A percentile compares a stretch with the other conserved stretches of the same genome.
Evolutionary conservation across 2,797 vertebrate genomes (phyloP).

Genomic region (Rhinatrema bivittatum): DNA sequence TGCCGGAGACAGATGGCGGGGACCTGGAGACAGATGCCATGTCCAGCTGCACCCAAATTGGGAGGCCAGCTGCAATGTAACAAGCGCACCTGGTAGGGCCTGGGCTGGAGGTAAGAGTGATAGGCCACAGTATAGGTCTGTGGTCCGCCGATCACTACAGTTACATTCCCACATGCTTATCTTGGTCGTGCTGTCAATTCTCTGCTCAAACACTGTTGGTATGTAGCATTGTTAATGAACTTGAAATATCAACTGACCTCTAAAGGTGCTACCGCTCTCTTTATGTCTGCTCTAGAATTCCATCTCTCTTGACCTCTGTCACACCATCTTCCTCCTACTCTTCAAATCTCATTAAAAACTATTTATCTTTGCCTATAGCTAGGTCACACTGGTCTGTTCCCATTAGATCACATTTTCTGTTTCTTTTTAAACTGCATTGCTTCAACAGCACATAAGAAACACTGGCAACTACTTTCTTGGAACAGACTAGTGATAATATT

Average conservation of each 20-base stretch:
- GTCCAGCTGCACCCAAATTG: too few species aligned
- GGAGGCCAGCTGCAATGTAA: too few species aligned
- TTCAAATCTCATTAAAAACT: slow-evolving; percentile 12
- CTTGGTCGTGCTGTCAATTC: too few species aligned
- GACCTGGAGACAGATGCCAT: too few species aligned
- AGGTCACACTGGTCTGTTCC: slow-evolving; percentile 11
- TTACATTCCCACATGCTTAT: too few species aligned
- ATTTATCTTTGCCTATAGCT: slow-evolving; percentile 9
- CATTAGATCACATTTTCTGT: too few species aligned
- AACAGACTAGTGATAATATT: background rate
- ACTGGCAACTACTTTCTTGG: background rate
- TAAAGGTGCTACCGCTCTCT: background rate
- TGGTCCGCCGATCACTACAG: too few species aligned
- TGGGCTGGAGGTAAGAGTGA: too few species aligned
- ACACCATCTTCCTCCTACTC: background rate
- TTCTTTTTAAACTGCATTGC: background rate
- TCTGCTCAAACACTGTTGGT: background rate
- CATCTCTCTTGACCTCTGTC: background rate
- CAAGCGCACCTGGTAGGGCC: too few species aligned
- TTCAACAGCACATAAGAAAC: background rate
- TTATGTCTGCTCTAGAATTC: background rate
- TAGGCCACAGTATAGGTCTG: too few species aligned
- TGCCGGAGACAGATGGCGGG: too few species aligned
- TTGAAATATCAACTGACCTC: background rate
- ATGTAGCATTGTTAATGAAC: background rate